Evolutionary conservation across 2,797 vertebrate genomes (phyloP), one percentile per base, ranked within the genome.

Genomic region (Garrulus glandarius): DNA sequence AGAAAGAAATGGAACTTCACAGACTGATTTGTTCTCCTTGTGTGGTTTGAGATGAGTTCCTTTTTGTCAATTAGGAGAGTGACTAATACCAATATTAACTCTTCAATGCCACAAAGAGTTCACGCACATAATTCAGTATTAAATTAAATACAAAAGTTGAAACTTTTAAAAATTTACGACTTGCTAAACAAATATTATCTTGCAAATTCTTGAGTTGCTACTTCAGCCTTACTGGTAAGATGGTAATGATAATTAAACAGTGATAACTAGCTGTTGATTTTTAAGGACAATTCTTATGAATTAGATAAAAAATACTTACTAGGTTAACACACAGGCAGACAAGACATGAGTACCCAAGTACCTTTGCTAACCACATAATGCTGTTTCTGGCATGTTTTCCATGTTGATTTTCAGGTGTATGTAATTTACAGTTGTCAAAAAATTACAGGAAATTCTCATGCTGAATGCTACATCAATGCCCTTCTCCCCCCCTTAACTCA

Each of bases 401-500:
- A 30, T 30, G 19, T 30, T 61, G 60, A 81, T 88, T 90, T 96
- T 91, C 93, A 95, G 26, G 81, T 52, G 44, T 70, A 64, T 43
- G 77, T 47, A 65, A 93, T 89, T 84, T 69, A 90, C 47, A 75
- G 60, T 63, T 67, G 91, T 75, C 44, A 79, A 78, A 84, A 71
- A 93, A 74, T 30, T 60, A 94, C 4, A 70, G 68, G 61, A 61
- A 92, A 93, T 71, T 69, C 36, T 87, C 70, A 39, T 64, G 80
- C 59, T 77, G 77, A 87, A 95, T 36, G 27, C 67, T 74, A 61
- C 37, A 92, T 72, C 63, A 67, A 36, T 53, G 77, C 34, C 59
- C 32, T 89, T 47, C 67, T 70, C 74, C 53, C 60, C 41, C 41
- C 55, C 83, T 96, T 95, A 89, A 91, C 83, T 95, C 53, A 80